Base-by-base conservation (phyloP, 2,888 invertebrate genomes). In the Atethmia centrago region DNA sequence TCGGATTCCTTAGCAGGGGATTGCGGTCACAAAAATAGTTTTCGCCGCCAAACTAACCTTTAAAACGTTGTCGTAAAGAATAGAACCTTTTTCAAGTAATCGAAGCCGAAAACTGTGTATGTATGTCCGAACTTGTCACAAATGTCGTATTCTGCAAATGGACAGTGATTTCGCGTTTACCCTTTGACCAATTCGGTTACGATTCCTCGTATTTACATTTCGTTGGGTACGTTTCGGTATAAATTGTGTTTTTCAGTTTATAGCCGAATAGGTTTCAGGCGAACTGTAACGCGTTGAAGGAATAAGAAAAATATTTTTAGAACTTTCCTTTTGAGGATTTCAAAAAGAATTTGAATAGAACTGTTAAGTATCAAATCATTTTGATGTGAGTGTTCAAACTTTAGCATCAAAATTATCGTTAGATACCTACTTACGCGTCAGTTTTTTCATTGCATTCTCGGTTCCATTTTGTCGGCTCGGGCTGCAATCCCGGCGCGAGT, bases 121-220 rank as follows among this genome's bases (percentile, higher is more conserved):
- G 64, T 70, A 62, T 79, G 80, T 83, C 83, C 84, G 77, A 89
- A 91, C 88, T 88, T 91, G 91, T 90, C 90, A 88, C 88, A 88
- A 86, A 88, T 88, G 90, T 88, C 88, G 91, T 89, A 89, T 92
- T 90, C 88, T 85, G 83, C 88, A 87, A 92, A 93, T 92, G 89
- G 92, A 90, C 90, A 91, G 89, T 91, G 92, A 92, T 93, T 91
- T 90, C 88, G 87, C 90, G 90, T 90, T 93, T 91, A 91, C 92
- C 93, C 90, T 92, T 92, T 92, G 91, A 91, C 90, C 92, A 92
- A 92, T 93, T 91, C 89, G 88, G 88, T 88, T 87, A 88, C 88
- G 89, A 91, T 92, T 89, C 89, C 80, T 83, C 77, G 84, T 85
- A 92, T 93, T 92, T 93, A 90, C 91, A 91, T 93, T 89, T 90